Base-by-base conservation (phyloP, 2,113 vertebrate species). In the Atherinomorus stipes region DNA sequence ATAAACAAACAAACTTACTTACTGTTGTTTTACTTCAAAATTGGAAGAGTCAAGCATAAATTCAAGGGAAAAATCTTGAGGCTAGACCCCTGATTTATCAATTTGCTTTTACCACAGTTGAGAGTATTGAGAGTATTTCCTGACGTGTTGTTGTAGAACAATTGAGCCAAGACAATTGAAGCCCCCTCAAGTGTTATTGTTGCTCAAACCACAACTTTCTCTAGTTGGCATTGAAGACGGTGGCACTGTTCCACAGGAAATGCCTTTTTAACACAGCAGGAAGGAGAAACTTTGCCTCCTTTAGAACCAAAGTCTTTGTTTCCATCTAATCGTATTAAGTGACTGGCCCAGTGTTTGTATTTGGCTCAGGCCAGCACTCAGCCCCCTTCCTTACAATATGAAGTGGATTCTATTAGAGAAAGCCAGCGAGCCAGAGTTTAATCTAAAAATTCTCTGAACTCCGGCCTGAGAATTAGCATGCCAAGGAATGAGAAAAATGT, bases 211-310 rank as follows among this genome's bases (percentile, higher is more conserved):
- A 28, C 70, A 79, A 53, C 45, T 63, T 78, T 87, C 53, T 47
- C 56, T 68, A 38, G 58, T 65, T 73, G 31, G 12, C 38, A 49
- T 53, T 56, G 68, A 85, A 57, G 44, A 67, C 59, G 23, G 53
- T 88, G 78, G 79, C 82, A 86, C 50, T 28, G 7, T 74, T 87
- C 80, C 84, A 74, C 68, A 85, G 88, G 83, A 91, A 90, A 86
- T 81, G 75, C 85, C 80, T 84, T 85, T 83, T 90, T 89, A 90
- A 78, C 81, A 49, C 82, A 53, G 71, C 81, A 81, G 85, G 84
- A 90, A 82, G 69, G 73, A 84, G 78, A 87, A 86, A 87, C 45
- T 52, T 80, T 72, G 12, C 64, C 18, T 53, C 64, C 57, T 58
- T 70, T 53, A 22, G 44, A 77, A 56, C 64, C 38, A 37, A 28